Conservation (phyloP, 2,888 invertebrate genomes). For the Leucophenga montana region DNA sequence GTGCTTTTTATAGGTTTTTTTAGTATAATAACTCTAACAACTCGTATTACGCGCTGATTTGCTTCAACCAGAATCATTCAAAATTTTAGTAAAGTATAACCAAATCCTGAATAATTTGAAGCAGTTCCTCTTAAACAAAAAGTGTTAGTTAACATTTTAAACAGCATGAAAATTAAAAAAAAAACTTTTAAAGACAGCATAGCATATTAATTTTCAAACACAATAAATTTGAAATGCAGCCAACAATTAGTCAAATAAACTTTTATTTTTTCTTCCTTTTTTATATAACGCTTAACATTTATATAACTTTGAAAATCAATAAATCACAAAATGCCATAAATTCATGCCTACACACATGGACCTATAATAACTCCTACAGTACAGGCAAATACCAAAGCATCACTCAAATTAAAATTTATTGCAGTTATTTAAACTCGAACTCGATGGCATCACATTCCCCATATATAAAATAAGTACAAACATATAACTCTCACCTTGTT, state of each 20-base stretch:
- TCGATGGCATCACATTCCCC: background rate
- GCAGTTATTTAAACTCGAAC: slow-evolving; percentile 56
- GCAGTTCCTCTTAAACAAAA: too few species aligned
- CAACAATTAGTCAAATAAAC: slow-evolving; percentile 54
- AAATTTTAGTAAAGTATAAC: too few species aligned
- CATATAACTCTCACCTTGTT: too few species aligned
- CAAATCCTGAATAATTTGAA: too few species aligned
- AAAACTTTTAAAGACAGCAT: too few species aligned
- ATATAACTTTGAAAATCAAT: slow-evolving; percentile 48
- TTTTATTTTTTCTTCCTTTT: slow-evolving; percentile 47
- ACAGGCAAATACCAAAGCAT: slow-evolving; percentile 52
- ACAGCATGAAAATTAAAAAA: too few species aligned
- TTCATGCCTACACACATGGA: slow-evolving; percentile 48
- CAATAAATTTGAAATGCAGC: slow-evolving; percentile 5
- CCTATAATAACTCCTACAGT: slow-evolving; percentile 43
- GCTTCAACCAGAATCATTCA: too few species aligned
- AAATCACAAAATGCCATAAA: slow-evolving; percentile 67
- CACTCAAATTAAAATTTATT: slow-evolving; percentile 70
- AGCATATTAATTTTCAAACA: too few species aligned
- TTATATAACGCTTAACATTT: slow-evolving; percentile 44
- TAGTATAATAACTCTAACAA: too few species aligned
- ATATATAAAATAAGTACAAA: background rate
- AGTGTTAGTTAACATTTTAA: too few species aligned
- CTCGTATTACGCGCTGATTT: too few species aligned
- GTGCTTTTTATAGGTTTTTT: too few species aligned